Conservation (phyloP, 2,113 vertebrate genomes). For the Istiophorus platypterus region DNA sequence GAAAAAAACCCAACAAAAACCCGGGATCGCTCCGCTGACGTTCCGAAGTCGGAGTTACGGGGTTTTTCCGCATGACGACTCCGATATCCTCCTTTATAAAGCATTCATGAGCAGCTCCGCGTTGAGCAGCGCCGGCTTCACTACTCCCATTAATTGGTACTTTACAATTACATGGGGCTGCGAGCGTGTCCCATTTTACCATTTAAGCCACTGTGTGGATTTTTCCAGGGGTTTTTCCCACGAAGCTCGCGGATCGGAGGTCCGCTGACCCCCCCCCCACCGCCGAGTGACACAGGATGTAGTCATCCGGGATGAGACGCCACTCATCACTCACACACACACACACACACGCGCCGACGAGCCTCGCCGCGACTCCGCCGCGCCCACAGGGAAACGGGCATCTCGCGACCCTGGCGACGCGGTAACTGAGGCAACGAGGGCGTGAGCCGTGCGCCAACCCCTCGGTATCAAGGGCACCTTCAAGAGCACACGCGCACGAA, state of each 20-base stretch:
- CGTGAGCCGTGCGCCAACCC: constrained; percentile 55
- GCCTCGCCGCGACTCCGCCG: constrained; percentile 3
- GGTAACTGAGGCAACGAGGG: constrained; percentile 65
- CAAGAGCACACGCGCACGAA: constrained; percentile 21
- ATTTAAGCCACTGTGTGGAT: constrained; percentile 40
- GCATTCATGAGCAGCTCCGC: constrained; percentile 50
- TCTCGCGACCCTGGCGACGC: constrained; percentile 45
- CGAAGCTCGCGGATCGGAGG: constrained; percentile 33
- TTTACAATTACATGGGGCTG: constrained; percentile 54
- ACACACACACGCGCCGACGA: constrained; percentile 41
- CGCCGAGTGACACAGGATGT: constrained; percentile 65
- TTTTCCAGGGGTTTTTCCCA: constrained; percentile 43
- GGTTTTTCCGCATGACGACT: constrained; percentile 30
- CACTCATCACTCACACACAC: constrained; percentile 57
- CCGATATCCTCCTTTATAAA: constrained; percentile 44
- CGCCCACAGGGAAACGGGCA: constrained; percentile 49
- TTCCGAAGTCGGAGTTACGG: constrained; percentile 15
- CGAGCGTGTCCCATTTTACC: constrained; percentile 54
- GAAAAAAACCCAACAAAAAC: no score
- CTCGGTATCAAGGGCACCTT: constrained; percentile 71
- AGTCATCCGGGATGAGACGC: constrained; percentile 67
- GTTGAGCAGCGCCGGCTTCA: constrained; percentile 33
- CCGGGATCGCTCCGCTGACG: constrained; percentile 44
- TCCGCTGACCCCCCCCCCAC: constrained; percentile 58
- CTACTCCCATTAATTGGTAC: constrained; percentile 45